Conservation (phyloP, 2,113 vertebrate genomes). For the Chloropsis cyanopogon region DNA sequence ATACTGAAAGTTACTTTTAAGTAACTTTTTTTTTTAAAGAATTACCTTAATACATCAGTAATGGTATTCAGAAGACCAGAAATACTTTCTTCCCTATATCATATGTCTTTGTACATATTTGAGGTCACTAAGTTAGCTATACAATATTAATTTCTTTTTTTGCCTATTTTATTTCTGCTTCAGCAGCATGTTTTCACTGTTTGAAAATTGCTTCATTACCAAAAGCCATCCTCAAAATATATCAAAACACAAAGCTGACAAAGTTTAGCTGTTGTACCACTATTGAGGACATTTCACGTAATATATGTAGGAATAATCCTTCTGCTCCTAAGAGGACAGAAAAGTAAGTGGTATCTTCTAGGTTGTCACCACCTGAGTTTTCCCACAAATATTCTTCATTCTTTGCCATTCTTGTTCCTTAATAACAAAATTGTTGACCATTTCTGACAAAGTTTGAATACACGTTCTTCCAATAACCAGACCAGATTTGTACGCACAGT, state of each 20-base stretch:
- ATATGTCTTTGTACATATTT: neutral
- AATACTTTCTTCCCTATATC: neutral
- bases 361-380: neutral
- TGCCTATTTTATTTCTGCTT: neutral
- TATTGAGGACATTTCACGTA: neutral
- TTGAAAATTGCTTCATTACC: neutral
- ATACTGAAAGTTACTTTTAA: neutral
- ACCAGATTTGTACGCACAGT: neutral
- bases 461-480: neutral
- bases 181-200: neutral
- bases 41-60: neutral
- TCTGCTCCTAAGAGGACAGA: neutral
- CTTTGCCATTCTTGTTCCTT: neutral
- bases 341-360: neutral
- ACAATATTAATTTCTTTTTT: neutral
- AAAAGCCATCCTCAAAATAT: neutral
- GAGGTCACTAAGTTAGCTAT: neutral
- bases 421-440: neutral
- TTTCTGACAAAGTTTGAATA: neutral
- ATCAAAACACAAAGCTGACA: neutral
- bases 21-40: neutral
- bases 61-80: neutral
- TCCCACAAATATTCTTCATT: neutral
- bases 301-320: neutral
- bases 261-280: neutral